Evolutionary conservation across 2,113 vertebrate species (phyloP), one percentile per base, ranked within the genome.

Genomic region (Perca schrenkii): DNA sequence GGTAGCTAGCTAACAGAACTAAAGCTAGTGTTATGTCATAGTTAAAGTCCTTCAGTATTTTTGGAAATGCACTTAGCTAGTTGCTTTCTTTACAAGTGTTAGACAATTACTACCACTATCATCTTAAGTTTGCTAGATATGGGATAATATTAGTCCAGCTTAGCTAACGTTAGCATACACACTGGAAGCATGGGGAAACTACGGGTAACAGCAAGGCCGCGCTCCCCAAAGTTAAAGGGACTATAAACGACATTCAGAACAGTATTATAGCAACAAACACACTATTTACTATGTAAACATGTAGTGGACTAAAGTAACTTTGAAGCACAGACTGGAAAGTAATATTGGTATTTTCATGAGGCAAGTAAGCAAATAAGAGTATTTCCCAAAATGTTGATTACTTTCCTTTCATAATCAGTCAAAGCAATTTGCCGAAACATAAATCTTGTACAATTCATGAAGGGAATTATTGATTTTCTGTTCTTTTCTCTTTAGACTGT

Each of bases 341-440:
- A 46, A 22, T 54, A 31, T 54, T 63, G 17, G 57, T 75, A 7
- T 43, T 60, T 64, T 64, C 21, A 60, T 79, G 75, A 0, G 0
- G 40, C 47, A 77, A 71, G 61, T 60, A 75, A 50, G 57, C 13
- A 40, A 71, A 66, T 61, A 50, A 36, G 64, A 52, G 11, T 43
- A 56, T 64, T 70, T 52, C 31, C n/a, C 21, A 40, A 80, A 73
- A 72, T 65, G 40, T 81, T 11, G 47, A 71, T 25, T 34, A n/a
- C 49, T 71, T 76, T 25, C 28, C 53, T 66, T 84, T 85, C 14
- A 67, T 54, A 46, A 64, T 49, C 31, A 62, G 36, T 73, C 12
- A 62, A 52, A 68, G 74, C 68, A 67, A 72, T 79, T 75, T 60
- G 14, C 58, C 15, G 19, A 68, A 76, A 70, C 25, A 64, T 54